These are phyloP conservation scores for Oopsacas minuta DNA, from an alignment of 37 sponge, comb jelly and placozoan species.

Conservation along the genomic window DNA sequence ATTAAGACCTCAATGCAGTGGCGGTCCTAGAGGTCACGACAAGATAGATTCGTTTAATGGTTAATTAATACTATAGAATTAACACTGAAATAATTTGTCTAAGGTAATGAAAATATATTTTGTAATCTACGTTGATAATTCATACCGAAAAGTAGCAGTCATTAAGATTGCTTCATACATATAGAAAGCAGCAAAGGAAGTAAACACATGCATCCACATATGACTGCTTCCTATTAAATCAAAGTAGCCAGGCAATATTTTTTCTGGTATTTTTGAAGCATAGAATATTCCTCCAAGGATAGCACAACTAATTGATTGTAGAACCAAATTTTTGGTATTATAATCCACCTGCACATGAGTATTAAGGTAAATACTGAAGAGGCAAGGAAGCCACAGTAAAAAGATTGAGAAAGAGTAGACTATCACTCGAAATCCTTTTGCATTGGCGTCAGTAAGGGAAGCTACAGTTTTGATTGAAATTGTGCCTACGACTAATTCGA, in stretches of 20 bases:
- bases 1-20: too few species aligned
- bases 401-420: not conserved
- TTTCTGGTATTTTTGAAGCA: not conserved
- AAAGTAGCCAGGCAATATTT: not conserved
- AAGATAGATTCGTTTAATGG: too few species aligned
- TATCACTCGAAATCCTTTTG: not conserved
- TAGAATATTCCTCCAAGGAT: not conserved
- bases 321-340: not conserved
- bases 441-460: not conserved
- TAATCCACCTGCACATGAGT: not conserved
- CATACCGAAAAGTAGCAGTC: too few species aligned
- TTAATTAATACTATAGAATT: too few species aligned
- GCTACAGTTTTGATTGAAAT: not conserved
- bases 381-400: not conserved
- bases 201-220: slow-evolving; percentile 5
- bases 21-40: too few species aligned
- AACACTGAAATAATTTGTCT: too few species aligned
- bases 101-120: too few species aligned
- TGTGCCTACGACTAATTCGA: not conserved
- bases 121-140: too few species aligned
- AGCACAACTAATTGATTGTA: not conserved
- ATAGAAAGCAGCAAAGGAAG: not conserved
- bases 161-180: not conserved
- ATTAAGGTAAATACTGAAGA: not conserved
- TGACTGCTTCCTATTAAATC: not conserved